phyloP scores from a whole-genome alignment of 2,888 invertebrate genomes.

The Microchrysa polita region DNA sequence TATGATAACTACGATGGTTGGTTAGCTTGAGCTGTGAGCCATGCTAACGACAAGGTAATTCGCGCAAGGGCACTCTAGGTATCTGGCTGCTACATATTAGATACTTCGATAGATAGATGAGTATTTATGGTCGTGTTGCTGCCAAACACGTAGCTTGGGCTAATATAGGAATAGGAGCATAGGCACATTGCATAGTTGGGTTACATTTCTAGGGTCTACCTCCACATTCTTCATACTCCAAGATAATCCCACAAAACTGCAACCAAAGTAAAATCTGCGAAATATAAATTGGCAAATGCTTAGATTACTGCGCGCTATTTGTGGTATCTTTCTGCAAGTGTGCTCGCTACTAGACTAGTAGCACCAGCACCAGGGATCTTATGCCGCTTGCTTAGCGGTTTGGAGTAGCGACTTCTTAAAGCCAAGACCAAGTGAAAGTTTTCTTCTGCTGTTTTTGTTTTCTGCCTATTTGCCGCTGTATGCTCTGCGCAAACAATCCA shows the following conservation, averaged over 20 bases:
- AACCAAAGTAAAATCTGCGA: slow-evolving; percentile 2
- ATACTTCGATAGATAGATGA: no score
- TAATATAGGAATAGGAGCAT: no score
- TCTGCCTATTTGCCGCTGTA: no score
- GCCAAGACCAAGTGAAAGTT: slow-evolving; percentile 39
- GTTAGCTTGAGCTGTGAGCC: background rate
- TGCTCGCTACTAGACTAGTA: no score
- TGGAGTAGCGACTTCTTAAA: slow-evolving; percentile 22
- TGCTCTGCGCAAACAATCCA: no score
- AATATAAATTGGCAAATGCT: no score
- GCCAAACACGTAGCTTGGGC: no score
- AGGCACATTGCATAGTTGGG: no score
- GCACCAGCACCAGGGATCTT: background rate
- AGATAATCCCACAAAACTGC: background rate
- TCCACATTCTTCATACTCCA: background rate
- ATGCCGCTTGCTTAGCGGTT: no score
- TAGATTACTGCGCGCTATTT: no score
- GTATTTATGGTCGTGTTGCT: background rate
- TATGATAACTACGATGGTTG: no score
- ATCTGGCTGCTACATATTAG: background rate
- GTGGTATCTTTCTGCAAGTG: slow-evolving; percentile 15
- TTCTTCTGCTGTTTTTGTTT: slow-evolving; percentile 26
- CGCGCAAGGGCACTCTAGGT: slow-evolving; percentile 22
- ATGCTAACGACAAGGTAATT: slow-evolving; percentile 3
- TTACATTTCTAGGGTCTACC: background rate